Conservation (phyloP, 2,888 invertebrate species). For the Lycaena phlaeas region DNA sequence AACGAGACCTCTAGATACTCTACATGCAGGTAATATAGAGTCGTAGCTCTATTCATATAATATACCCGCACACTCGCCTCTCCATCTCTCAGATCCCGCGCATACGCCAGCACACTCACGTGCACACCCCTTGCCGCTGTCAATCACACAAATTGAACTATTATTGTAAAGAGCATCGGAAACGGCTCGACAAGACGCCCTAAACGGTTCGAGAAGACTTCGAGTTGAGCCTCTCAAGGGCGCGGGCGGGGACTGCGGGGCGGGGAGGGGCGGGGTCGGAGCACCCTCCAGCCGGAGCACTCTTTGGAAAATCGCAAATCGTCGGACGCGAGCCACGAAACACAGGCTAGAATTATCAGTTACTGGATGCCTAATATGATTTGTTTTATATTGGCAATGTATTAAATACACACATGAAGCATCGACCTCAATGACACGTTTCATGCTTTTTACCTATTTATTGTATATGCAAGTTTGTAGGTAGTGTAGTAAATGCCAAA, state of each 20-base stretch:
- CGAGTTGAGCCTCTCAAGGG: conserved; percentile 21
- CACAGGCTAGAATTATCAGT: conserved; percentile 22
- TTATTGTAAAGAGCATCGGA: background rate
- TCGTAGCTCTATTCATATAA: too few species aligned
- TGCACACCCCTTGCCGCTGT: background rate
- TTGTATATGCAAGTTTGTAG: too few species aligned
- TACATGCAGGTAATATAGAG: too few species aligned
- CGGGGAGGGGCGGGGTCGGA: conserved; percentile 30
- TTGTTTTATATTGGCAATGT: too few species aligned
- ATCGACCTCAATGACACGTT: too few species aligned
- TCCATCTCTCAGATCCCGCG: too few species aligned
- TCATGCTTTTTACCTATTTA: too few species aligned
- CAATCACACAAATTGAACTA: conserved; percentile 5
- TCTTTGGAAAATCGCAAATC: conserved; percentile 35
- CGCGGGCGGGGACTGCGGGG: conserved; percentile 11
- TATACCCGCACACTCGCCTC: too few species aligned
- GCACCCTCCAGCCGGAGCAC: conserved; percentile 46
- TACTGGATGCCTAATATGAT: too few species aligned
- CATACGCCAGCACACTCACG: background rate
- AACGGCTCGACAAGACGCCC: background rate
- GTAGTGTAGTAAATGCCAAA: too few species aligned
- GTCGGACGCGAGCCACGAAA: conserved; percentile 23
- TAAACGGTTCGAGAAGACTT: conserved; percentile 12
- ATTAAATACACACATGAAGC: too few species aligned
- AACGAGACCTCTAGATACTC: too few species aligned